phyloP scores from a whole-genome alignment of 1,140 invertebrate species.

The Pogonognathellus flavescens region DNA sequence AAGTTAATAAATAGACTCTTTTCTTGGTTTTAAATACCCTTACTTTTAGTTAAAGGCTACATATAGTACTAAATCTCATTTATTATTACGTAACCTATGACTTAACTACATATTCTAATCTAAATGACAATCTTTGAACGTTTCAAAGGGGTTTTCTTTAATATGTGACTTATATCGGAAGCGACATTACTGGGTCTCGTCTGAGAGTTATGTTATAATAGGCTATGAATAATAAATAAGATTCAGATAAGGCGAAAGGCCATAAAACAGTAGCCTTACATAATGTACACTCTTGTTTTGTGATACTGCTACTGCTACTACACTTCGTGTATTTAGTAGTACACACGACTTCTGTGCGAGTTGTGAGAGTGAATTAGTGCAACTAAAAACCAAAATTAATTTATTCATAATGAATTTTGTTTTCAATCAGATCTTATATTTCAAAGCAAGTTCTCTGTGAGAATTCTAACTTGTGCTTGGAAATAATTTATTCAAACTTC shows the following conservation, averaged over 20 bases:
- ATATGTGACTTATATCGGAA: neutral
- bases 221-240: slow-evolving; percentile 36
- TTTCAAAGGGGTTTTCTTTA: slow-evolving; percentile 11
- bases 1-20: neutral
- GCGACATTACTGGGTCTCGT: neutral
- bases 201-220: neutral
- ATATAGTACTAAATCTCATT: no score
- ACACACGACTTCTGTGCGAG: neutral
- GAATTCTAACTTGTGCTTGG: no score
- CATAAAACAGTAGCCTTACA: slow-evolving; percentile 31
- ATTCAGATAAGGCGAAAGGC: slow-evolving; percentile 41
- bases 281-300: slow-evolving; percentile 5
- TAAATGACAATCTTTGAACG: slow-evolving; percentile 29
- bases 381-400: no score
- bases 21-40: no score
- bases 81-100: no score
- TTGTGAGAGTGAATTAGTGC: no score
- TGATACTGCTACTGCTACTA: neutral
- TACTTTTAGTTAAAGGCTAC: no score
- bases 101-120: neutral
- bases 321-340: neutral
- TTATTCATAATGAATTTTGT: no score
- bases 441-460: no score
- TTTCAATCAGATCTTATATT: no score
- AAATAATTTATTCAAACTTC: no score